These are phyloP conservation scores for Erpetoichthys calabaricus DNA, from an alignment of 2,797 vertebrate species.

Conservation along the genomic window DNA sequence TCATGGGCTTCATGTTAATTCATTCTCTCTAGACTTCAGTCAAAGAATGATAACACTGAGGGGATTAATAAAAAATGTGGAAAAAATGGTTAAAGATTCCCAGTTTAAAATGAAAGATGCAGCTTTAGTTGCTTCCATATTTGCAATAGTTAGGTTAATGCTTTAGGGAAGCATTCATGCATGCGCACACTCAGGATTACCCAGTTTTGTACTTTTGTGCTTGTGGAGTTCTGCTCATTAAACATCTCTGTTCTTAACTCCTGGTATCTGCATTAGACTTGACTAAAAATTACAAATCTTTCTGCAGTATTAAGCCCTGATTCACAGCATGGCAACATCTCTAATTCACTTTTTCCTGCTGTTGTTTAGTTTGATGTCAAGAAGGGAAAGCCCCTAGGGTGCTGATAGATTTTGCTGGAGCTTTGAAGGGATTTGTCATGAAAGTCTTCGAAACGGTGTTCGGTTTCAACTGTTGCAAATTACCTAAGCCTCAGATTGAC, in stretches of 20 bases:
- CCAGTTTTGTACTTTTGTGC: no score
- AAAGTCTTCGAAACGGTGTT: slow-evolving; percentile 27
- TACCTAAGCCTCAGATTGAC: slow-evolving; percentile 44
- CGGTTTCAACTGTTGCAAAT: slow-evolving; percentile 36
- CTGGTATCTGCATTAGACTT: slow-evolving; percentile 48
- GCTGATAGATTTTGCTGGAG: slow-evolving; percentile 43
- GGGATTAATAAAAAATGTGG: no score
- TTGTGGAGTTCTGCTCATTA: no score
- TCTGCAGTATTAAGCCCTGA: slow-evolving; percentile 9
- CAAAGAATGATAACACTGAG: no score
- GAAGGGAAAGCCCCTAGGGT: slow-evolving; percentile 37
- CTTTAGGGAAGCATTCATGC: no score
- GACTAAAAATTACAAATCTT: slow-evolving; percentile 29
- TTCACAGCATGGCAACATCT: slow-evolving; percentile 33
- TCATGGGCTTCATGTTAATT: no score
- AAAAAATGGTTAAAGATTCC: no score
- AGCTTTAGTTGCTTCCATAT: no score
- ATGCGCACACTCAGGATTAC: no score
- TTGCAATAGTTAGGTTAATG: no score
- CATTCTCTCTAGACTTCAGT: no score
- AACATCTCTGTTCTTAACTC: slow-evolving; percentile 54
- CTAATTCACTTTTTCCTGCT: slow-evolving; percentile 18
- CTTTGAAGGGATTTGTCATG: slow-evolving; percentile 48
- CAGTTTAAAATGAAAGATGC: no score
- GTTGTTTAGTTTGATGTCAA: slow-evolving; percentile 37